phyloP scores from a whole-genome alignment of 1,140 invertebrate species.

The Eciton burchellii region DNA sequence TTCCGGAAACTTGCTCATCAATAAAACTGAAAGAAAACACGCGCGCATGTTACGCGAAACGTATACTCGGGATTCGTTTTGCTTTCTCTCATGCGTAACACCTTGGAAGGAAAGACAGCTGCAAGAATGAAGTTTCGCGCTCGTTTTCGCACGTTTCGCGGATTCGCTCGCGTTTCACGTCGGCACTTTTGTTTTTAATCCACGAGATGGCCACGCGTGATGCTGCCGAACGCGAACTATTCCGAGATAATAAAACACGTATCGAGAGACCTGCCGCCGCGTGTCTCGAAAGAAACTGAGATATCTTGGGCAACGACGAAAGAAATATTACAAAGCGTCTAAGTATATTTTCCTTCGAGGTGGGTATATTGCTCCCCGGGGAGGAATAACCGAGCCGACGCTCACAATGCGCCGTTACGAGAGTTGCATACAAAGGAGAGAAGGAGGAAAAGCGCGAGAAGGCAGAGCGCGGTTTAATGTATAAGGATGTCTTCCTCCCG shows the following conservation, averaged over 20 bases:
- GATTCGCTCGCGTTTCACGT: too few relatives aligned
- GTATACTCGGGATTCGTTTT: too few relatives aligned
- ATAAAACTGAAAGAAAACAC: too few relatives aligned
- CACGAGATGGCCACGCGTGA: constrained; percentile 4
- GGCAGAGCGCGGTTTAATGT: constrained; percentile 30
- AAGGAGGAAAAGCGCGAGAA: constrained; percentile 16
- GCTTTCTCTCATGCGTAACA: neutral
- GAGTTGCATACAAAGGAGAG: constrained; percentile 65
- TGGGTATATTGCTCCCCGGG: constrained; percentile 58
- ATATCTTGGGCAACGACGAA: constrained; percentile 17
- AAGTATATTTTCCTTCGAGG: constrained; percentile 65
- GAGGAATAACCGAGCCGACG: constrained; percentile 66
- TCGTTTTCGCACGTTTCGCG: neutral
- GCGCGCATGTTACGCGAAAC: too few relatives aligned
- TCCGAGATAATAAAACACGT: constrained; percentile 6
- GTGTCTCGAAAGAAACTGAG: constrained; percentile 13
- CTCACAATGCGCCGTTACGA: constrained; percentile 61
- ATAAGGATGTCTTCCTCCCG: constrained; percentile 46
- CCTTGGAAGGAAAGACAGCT: neutral
- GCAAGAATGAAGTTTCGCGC: too few relatives aligned
- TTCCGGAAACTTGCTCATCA: too few relatives aligned
- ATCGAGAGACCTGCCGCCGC: constrained; percentile 5
- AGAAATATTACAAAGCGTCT: constrained; percentile 65
- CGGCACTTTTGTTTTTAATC: neutral
- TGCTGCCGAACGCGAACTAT: neutral